Conservation (phyloP, 2,797 vertebrate genomes). For the Rhinatrema bivittatum region DNA sequence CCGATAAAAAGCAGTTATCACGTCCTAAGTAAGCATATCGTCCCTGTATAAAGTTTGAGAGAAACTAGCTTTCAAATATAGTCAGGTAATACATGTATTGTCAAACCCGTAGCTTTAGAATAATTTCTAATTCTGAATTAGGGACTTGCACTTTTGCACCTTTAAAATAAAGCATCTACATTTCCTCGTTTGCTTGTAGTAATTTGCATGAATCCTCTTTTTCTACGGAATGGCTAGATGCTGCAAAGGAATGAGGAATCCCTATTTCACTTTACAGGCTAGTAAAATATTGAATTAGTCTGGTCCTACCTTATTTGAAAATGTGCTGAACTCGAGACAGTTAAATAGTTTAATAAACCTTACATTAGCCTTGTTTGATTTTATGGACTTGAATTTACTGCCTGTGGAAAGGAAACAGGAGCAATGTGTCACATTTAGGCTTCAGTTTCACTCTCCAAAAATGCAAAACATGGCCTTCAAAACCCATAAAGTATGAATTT, state of each 20-base stretch:
- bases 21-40: no score
- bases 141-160: no score
- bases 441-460: not conserved
- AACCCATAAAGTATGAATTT: not conserved
- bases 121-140: no score
- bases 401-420: slow-evolving; percentile 45
- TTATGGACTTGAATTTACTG: slow-evolving; percentile 77
- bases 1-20: no score
- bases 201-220: no score
- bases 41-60: no score
- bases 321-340: slow-evolving; percentile 55
- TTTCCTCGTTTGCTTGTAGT: no score
- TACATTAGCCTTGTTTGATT: slow-evolving; percentile 67
- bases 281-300: slow-evolving; percentile 58
- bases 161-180: no score
- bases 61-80: no score
- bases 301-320: slow-evolving; percentile 62
- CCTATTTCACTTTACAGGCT: slow-evolving; percentile 67
- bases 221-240: no score
- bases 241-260: slow-evolving; percentile 22
- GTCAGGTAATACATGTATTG: no score
- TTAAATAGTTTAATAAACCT: slow-evolving; percentile 76
- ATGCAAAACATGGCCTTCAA: not conserved
- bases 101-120: no score
- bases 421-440: not conserved